Base-by-base conservation (phyloP, 2,797 vertebrate genomes). In the Lagothrix lagotricha region DNA sequence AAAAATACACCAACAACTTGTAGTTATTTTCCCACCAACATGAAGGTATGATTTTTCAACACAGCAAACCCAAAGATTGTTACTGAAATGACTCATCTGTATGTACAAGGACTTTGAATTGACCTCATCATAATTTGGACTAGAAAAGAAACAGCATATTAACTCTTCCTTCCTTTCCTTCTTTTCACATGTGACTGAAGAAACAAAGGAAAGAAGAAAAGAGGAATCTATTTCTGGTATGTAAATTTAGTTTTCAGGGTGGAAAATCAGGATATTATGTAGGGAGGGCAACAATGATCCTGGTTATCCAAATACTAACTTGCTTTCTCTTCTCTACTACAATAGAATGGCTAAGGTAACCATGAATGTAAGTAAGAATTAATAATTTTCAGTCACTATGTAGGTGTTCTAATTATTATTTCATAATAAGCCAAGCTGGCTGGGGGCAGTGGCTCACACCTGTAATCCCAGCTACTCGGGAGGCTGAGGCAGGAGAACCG, bases 191-290 rank as follows among this genome's bases (percentile, higher is more conserved):
- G 22, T 36, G 70, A 22, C 61, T 76, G 54, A 94, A 46, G 70
- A 96, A 96, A 97, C 82, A 96, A 86, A 96, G 39, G 39, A 91
- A 79, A 79, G 54, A 75, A 28, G 30, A 94, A 73, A 93, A 75
- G 58, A 80, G 33, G 17, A 73, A 90, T 95, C 89, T 94, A 84
- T 92, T 97, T 94, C 81, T 95, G 95, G 92, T 33, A 80, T 41
- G 80, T 80, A 50, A 50, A 89, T 89, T 97, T 94, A 89, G 54
- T 76, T 93, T 82, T 92, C 64, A 61, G 79, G 61, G 48, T 48
- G 10, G 81, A 94, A 96, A 94, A 48, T 79, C 19, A 46, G 77
- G 88, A 82, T 70, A 64, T 83, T 80, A 92, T 33, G 36, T 89
- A 96, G 46, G 76, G 85, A 96, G 46, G 76, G 85, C 88, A 87